phyloP scores from a whole-genome alignment of 1,140 invertebrate genomes.

The Papilio aristodemus region DNA sequence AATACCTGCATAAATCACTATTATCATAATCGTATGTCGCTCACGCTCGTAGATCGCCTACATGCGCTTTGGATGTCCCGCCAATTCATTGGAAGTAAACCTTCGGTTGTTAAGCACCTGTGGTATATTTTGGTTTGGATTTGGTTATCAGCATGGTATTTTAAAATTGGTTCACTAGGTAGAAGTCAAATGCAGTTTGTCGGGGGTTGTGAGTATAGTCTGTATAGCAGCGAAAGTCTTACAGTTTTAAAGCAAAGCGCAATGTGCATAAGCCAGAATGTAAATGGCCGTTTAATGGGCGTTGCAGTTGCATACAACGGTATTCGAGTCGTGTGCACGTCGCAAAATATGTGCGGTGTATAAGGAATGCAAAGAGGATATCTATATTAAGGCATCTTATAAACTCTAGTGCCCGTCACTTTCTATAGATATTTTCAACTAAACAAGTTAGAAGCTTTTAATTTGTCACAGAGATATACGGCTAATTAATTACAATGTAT shows the following conservation, averaged over 20 bases:
- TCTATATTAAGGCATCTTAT: constrained; percentile 60
- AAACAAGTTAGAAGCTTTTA: background rate
- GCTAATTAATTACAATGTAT: constrained; percentile 43
- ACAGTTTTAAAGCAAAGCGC: constrained; percentile 53
- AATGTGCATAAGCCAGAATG: constrained; percentile 64
- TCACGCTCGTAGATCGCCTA: constrained; percentile 39
- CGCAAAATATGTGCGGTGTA: constrained; percentile 56
- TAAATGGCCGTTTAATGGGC: constrained; percentile 60
- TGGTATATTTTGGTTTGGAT: constrained; percentile 11
- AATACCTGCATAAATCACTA: constrained; percentile 18
- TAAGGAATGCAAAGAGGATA: constrained; percentile 56
- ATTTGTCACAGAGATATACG: constrained; percentile 2
- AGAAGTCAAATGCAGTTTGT: constrained; percentile 78
- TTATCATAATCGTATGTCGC: constrained; percentile 25
- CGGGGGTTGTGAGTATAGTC: constrained; percentile 45
- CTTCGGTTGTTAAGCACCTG: background rate
- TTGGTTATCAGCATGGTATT: constrained; percentile 9
- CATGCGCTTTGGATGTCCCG: constrained; percentile 38
- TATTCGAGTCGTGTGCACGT: constrained; percentile 65
- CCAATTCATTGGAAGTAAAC: constrained; percentile 29
- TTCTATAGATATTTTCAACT: constrained; percentile 51
- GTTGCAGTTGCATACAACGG: constrained; percentile 68
- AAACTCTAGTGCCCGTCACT: constrained; percentile 54
- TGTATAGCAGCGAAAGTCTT: constrained; percentile 68
- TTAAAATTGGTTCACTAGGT: constrained; percentile 34